Evolutionary conservation across 2,113 vertebrate genomes (phyloP), one percentile per base, ranked within the genome.

Genomic region (Riparia riparia): DNA sequence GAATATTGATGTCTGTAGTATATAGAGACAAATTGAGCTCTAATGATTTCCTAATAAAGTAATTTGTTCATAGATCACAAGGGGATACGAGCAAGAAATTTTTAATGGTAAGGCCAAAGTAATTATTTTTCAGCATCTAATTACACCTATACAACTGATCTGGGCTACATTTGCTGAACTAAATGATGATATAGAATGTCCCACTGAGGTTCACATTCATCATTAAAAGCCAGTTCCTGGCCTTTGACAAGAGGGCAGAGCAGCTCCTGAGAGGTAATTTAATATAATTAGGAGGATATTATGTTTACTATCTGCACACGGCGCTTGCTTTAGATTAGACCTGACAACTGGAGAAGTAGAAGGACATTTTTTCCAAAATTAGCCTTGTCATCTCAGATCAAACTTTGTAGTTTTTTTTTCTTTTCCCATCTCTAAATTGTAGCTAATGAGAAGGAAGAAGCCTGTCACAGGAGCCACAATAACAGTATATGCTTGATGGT

Each of bases 41-140:
- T 98, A 98, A 98, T 97, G 97, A 97, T 97, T 98, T 98, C 94
- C 95, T 98, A 98, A 98, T 98, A 98, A 98, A 98, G 95, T 97
- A 98, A 98, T 98, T 97, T 98, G 94, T 96, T 98, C 97, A 96
- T 96, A 95, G 97, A 98, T 98, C 98, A 98, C 94, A 96, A 87
- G 94, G 96, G 97, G 78, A 97, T 97, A 95, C 31, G 54, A 95
- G 77, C 68, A 95, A 97, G 95, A 96, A 94, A 96, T 65, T 96
- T 91, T 90, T 97, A 97, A 95, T 96, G 91, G 82, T 94, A 86
- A 96, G 93, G 95, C 91, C 91, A 89, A 97, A 95, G 96, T 97
- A 97, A 98, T 98, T 98, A 97, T 98, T 98, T 98, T 98, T 93
- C 93, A 97, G 92, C 83, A 80, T 97, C 97, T 97, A 98, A 98